Evolutionary conservation across 2,797 vertebrate species (phyloP).

Genomic region (Dromococcyx pavoninus): DNA sequence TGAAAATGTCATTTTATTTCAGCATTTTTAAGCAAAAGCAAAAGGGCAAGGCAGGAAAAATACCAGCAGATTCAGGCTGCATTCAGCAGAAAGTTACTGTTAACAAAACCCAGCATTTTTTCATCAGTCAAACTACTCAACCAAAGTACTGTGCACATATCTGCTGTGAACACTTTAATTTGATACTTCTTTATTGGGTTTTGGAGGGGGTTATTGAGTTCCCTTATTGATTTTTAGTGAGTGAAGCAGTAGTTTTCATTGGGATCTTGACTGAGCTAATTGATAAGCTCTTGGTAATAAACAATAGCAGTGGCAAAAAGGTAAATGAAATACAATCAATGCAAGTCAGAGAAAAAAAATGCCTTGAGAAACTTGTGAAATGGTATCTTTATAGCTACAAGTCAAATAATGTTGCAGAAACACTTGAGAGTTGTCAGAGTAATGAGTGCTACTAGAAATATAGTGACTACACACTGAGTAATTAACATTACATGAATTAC

Average conservation of each 20-base stretch:
- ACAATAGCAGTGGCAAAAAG: constrained; percentile 31
- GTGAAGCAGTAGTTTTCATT: constrained; percentile 27
- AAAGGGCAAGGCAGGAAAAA: neutral
- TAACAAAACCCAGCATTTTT: neutral
- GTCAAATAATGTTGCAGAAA: constrained; percentile 2
- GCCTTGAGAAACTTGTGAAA: neutral
- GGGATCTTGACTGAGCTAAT: constrained; percentile 52
- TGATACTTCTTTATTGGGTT: constrained; percentile 32
- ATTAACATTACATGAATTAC: constrained; percentile 56
- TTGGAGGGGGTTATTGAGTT: constrained; percentile 46
- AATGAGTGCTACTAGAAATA: constrained; percentile 29
- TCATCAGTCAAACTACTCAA: constrained; percentile 7
- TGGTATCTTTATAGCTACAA: neutral
- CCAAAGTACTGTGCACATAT: neutral
- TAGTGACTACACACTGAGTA: constrained; percentile 49
- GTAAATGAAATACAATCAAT: constrained; percentile 39
- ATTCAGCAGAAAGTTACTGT: neutral
- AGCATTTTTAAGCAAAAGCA: neutral
- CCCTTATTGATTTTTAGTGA: constrained; percentile 39
- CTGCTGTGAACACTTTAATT: constrained; percentile 32
- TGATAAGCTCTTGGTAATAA: constrained; percentile 55
- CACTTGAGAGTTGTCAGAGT: neutral
- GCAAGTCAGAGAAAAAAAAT: neutral
- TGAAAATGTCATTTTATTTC: neutral
- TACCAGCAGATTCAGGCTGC: neutral